Evolutionary conservation across 1,140 invertebrate genomes (phyloP), one percentile per base, ranked within the genome.

Genomic region (Drosophila mauritiana): DNA sequence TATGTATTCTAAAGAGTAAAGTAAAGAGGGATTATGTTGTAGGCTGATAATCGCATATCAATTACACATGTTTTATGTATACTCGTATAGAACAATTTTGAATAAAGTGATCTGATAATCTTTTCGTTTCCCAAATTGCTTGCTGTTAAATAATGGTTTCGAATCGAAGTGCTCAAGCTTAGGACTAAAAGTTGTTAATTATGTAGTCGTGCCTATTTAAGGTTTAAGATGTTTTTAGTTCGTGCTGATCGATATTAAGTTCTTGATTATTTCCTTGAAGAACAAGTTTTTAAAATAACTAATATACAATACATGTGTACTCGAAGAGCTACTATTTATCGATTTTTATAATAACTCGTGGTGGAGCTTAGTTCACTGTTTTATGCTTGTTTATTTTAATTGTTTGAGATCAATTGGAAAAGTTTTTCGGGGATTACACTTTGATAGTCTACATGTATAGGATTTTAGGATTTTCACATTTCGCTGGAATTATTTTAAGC

Each of bases 401-500:
- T 58, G 42, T 65, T 83, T 86, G 83, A 86, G 83, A 86, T 86
- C 83, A 86, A 77, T 79, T 88, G 79, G 79, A 88, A 82, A 83
- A 82, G 61, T 40, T 53, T 45, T 78, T 56, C 51, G 36, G 52
- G 68, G 37, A 70, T 69, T 70, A 46, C 42, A 48, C 13, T 12
- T 40, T 65, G 11, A 49, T 67, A 51, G 10, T 72, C 15, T 72
- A 52, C 31, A 22, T 45, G 31, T 39, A 31, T 31, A 22, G 20
- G 20, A 11, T 20, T 37, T 27, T 55, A 25, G 22, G 46, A 46
- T 48, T 69, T 40, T 39, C n/a, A 57, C 40, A 40, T 25, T 46
- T 70, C 10, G 17, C 25, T 70, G 65, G 64, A 57, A 70, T 70
- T 48, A 57, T 53, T 39, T 39, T 51, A 64, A 51, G 49, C 20